phyloP scores from a whole-genome alignment of 2,113 vertebrate genomes.

The Silurus meridionalis region DNA sequence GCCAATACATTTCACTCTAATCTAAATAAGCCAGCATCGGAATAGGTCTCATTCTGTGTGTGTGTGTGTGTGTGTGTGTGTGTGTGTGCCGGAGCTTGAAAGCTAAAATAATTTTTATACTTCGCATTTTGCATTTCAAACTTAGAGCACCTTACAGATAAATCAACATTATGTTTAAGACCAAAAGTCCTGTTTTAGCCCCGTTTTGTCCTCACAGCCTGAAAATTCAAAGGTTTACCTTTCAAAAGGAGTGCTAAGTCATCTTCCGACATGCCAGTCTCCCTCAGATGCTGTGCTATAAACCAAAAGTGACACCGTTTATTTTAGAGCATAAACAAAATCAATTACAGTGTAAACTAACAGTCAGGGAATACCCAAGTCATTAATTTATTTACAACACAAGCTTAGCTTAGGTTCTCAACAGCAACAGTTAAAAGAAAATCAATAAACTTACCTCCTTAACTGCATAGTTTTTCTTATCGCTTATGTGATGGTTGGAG shows the following conservation, averaged over 20 bases:
- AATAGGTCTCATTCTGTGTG: background rate
- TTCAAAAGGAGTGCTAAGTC: slow-evolving; percentile 59
- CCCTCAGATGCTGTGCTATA: slow-evolving; percentile 48
- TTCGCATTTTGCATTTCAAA: background rate
- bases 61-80: too few relatives aligned
- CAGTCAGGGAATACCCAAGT: background rate
- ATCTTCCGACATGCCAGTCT: slow-evolving; percentile 56
- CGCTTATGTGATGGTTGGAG: background rate
- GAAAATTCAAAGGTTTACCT: slow-evolving; percentile 61
- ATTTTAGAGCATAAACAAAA: slow-evolving; percentile 28
- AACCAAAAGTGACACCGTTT: slow-evolving; percentile 26
- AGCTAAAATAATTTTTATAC: slow-evolving; percentile 12
- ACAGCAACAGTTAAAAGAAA: background rate
- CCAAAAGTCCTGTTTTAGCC: background rate
- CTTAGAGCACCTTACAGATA: background rate
- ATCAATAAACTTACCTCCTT: slow-evolving; percentile 6
- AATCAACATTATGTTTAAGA: slow-evolving; percentile 22
- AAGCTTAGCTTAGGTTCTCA: background rate
- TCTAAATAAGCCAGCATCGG: slow-evolving; percentile 14
- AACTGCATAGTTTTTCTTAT: background rate
- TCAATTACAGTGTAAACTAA: slow-evolving; percentile 25
- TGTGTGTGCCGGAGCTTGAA: background rate
- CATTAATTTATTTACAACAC: background rate
- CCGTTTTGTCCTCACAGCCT: background rate
- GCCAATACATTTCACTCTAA: slow-evolving; percentile 24